These are phyloP conservation scores for Mesocentrotus franciscanus DNA, from an alignment of 53 echinoderm and acorn worm genomes.

Conservation along the genomic window DNA sequence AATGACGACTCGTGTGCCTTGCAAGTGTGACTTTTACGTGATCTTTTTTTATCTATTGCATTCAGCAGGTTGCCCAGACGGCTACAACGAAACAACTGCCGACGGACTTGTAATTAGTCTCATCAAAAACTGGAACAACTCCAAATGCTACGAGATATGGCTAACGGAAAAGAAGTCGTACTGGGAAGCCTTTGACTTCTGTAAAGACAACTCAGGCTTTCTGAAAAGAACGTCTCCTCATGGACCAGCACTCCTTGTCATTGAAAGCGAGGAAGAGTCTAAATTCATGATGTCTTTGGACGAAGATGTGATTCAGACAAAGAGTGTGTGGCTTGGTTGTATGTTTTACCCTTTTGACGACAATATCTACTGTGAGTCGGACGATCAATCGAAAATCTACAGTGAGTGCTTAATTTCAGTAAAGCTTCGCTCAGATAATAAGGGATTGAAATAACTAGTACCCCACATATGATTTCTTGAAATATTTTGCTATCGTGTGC, in stretches of 20 bases:
- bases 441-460: too few species aligned
- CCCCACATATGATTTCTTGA: too few species aligned
- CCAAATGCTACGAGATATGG: slow-evolving; percentile 28
- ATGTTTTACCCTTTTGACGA: too few species aligned
- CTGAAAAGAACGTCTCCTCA: not conserved
- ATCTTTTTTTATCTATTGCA: not conserved
- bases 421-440: too few species aligned
- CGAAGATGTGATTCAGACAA: not conserved
- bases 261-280: not conserved
- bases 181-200: not conserved
- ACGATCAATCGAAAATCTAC: too few species aligned
- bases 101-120: not conserved
- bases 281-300: not conserved
- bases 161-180: not conserved
- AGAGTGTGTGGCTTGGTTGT: not conserved
- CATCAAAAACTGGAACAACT: slow-evolving; percentile 4
- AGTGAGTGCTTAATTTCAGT: too few species aligned
- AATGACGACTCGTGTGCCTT: too few species aligned
- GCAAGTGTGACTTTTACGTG: too few species aligned
- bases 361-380: too few species aligned
- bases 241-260: not conserved
- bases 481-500: too few species aligned
- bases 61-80: not conserved
- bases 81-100: not conserved
- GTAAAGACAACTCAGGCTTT: not conserved